Evolutionary conservation across 2,888 invertebrate species (phyloP), one percentile per base, ranked within the genome.

Genomic region (Drosophila engyochracea): DNA sequence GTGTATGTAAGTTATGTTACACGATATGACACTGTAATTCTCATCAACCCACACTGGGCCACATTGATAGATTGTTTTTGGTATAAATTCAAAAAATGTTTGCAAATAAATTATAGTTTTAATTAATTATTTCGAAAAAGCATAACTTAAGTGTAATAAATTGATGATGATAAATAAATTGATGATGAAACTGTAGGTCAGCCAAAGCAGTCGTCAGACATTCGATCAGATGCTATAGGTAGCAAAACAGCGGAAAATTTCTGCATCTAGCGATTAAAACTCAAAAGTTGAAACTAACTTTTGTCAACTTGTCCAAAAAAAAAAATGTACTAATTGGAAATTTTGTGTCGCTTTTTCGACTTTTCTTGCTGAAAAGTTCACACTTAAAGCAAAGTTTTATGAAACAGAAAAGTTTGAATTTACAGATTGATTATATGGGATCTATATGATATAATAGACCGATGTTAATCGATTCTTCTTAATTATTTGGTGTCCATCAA

Each of bases 21-120:
- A 76, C 68, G 78, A 84, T 85, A 71, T 83, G 76, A 69, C 78
- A 85, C 83, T 76, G 80, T 88, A 85, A 83, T 85, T 83, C 70
- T 70, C 76, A 72, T 72, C 51, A 52, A 70, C 47, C 53, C 47
- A 67, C 44, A 44, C 22, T 44, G 22, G 41, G 22, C 7, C 22
- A 22, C 22, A 22, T 16, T 22, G 47, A 14, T 22, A 47, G 47
- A 22, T 14, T 22, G 7, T 16, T 47, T 22, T 47, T 47, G 4
- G 4, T 16, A 7, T 16, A 22, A 16, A 16, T 22, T 22, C 4
- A 22, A 14, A 47, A 16, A 44, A 44, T 22, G 4, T 12, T 41
- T 41, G 41, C 44, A 22, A 44, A 37, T 37, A 19, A 37, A 19
- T 37, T 37, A 37, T 37, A 19, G 16, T 19, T 44, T 44, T 44